Evolutionary conservation across 2,797 vertebrate genomes (phyloP).

Genomic region (Alauda arvensis): DNA sequence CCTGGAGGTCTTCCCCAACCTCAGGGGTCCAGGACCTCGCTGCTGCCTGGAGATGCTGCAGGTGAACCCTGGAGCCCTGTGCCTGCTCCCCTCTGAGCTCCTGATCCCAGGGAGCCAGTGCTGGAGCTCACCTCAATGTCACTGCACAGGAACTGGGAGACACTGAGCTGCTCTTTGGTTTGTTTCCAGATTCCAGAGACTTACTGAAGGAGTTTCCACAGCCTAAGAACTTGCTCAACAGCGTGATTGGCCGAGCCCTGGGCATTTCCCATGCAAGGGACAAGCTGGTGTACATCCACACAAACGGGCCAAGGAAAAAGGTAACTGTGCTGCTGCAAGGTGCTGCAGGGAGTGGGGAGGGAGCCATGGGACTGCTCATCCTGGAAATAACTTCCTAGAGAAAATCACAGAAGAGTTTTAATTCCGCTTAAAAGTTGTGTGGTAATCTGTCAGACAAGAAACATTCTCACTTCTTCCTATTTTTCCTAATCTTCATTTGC

Average conservation of each 20-base stretch:
- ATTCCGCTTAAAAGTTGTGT: fast-evolving
- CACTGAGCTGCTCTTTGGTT: neutral
- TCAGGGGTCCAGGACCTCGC: neutral
- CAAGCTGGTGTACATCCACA: conserved; percentile 86
- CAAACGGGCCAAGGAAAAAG: conserved; percentile 81
- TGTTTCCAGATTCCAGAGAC: conserved; percentile 72
- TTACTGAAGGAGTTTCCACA: conserved; percentile 88
- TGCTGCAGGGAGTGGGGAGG: neutral
- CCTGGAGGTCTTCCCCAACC: neutral
- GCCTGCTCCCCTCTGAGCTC: neutral
- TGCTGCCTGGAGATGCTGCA: neutral
- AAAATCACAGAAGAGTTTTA: neutral
- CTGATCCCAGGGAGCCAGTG: neutral
- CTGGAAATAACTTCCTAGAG: neutral
- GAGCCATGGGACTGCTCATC: neutral
- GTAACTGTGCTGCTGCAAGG: conserved; percentile 43
- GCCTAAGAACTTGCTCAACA: conserved; percentile 86
- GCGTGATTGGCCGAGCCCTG: conserved; percentile 80
- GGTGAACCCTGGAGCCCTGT: neutral
- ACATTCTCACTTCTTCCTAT: neutral
- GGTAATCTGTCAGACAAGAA: neutral
- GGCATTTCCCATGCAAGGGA: conserved; percentile 80
- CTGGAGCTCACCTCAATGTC: neutral
- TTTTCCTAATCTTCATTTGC: neutral
- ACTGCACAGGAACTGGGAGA: neutral